Conservation (phyloP, 2,888 invertebrate genomes). For the Ophion obscuratus region DNA sequence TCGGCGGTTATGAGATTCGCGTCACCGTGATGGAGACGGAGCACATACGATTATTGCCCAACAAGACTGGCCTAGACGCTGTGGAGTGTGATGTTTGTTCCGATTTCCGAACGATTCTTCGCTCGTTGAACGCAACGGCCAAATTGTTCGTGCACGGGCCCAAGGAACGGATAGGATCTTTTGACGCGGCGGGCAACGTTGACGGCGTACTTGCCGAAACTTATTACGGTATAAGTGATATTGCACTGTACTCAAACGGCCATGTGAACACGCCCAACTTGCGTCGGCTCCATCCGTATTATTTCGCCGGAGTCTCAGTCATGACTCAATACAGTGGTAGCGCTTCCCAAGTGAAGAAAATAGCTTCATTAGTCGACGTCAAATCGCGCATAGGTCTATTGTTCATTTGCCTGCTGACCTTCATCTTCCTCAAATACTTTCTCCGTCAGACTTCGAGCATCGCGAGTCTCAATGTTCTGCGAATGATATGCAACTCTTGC, state of each 20-base stretch:
- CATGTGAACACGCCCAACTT: not conserved
- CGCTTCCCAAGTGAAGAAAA: constrained; percentile 6
- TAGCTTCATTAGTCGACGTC: not conserved
- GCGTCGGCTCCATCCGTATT: not conserved
- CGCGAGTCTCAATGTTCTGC: constrained; percentile 14
- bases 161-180: not conserved
- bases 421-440: constrained; percentile 24
- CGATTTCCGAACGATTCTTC: not conserved
- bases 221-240: not conserved
- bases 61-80: not conserved
- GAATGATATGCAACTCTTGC: constrained; percentile 24
- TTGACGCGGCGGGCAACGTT: too few species aligned
- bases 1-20: constrained; percentile 21
- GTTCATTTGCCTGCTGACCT: not conserved
- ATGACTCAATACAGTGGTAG: not conserved
- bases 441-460: not conserved
- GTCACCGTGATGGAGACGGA: not conserved
- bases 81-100: not conserved
- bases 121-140: not conserved
- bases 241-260: not conserved
- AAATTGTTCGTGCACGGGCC: not conserved
- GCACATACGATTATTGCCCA: not conserved
- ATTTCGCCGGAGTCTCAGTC: not conserved
- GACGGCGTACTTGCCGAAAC: not conserved
- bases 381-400: not conserved